Evolutionary conservation across 2,888 invertebrate species (phyloP).

Genomic region (Drosophila imparisetae): DNA sequence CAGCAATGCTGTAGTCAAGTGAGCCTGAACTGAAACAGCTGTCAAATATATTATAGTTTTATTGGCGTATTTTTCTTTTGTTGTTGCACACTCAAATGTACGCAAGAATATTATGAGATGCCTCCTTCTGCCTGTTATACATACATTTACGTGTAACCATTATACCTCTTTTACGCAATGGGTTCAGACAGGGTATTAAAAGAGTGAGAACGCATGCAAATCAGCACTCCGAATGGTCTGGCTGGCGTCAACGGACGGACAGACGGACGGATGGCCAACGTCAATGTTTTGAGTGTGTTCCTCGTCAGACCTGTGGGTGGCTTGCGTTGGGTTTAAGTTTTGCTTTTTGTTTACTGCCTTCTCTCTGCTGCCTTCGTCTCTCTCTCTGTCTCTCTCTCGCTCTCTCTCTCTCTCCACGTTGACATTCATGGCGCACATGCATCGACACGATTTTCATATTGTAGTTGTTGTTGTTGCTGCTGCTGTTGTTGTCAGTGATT

Average conservation of each 20-base stretch:
- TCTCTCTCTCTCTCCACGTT: conserved; percentile 45
- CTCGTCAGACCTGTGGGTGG: conserved; percentile 5
- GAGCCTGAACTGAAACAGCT: not conserved
- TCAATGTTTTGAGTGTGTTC: conserved; percentile 10
- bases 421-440: conserved; percentile 72
- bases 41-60: not conserved
- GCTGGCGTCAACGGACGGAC: conserved; percentile 17
- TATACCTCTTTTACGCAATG: not conserved
- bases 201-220: not conserved
- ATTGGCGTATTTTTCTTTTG: not conserved
- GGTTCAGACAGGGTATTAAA: not conserved
- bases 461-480: conserved; percentile 12
- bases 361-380: not conserved
- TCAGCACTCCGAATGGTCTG: conserved; percentile 8
- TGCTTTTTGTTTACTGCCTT: conserved; percentile 15
- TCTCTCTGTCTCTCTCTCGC: not conserved
- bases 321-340: conserved; percentile 17
- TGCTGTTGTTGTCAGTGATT: conserved; percentile 42
- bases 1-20: not conserved
- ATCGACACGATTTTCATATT: conserved; percentile 68
- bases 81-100: not conserved
- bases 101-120: not conserved
- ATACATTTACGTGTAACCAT: not conserved
- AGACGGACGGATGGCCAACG: not conserved
- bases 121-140: not conserved